Base-by-base conservation (phyloP, 2,797 vertebrate genomes). In the Champsocephalus gunnari region DNA sequence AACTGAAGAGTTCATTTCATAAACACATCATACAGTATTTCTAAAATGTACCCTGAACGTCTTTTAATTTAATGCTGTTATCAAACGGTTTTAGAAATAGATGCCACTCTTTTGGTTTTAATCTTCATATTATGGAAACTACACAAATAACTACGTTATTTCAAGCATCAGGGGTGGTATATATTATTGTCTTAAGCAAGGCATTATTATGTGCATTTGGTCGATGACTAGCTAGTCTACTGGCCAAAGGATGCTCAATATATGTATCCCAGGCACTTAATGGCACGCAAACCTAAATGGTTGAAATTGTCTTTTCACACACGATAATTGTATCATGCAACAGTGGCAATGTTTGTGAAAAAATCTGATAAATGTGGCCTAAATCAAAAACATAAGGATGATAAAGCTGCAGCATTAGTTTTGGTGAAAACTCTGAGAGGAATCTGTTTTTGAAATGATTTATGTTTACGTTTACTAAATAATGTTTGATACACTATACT, bases 201-300 rank as follows among this genome's bases (percentile, higher is more conserved):
- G 74, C 63, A 79, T 82, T 71, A 38, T 60, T 71, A 80, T 47
- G 62, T 80, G 75, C 71, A 77, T 78, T 77, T 83, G 77, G 63
- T 75, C 50, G 43, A 85, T 74, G 67, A 80, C 62, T 71, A 71
- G 56, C 76, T 80, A 48, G 53, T 88, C 80, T 86, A 83, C 68
- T 70, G 79, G 84, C 87, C 87, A 49, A 74, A 87, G 77, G 84
- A 88, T 78, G 68, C 71, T 76, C 19, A 53, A 47, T 68, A 64
- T 71, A 53, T 80, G 77, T 57, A 88, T 85, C 80, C 84, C 72
- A 91, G 89, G 92, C 91, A 93, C 89, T 91, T 90, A 21, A 87
- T 43, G 82, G 85, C 59, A 84, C 74, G 55, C 76, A 19, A 82
- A 82, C 4, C 64, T 55, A 80, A 73, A 69, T 60, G 38, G 49